Evolutionary conservation across 2,888 invertebrate genomes (phyloP), one percentile per base, ranked within the genome.

Genomic region (Incurvaria masculella): DNA sequence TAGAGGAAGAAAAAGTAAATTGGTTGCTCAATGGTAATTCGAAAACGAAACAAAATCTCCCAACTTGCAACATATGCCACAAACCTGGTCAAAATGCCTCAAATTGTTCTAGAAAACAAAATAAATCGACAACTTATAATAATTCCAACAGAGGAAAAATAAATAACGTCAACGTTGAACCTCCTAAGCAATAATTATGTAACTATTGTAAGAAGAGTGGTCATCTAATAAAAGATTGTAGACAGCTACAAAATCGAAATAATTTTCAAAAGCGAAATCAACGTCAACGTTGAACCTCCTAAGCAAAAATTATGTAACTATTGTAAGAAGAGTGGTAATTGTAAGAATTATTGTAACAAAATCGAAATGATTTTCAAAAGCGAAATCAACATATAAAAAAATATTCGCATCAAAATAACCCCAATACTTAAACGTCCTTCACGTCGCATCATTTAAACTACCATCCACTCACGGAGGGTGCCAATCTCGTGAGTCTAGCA

Each of bases 1-100:
- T 43, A 19, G 43, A 43, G 21, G 43, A 43, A 23, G 44, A 44
- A 43, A 43, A 43, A 20, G 11, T 43, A 11, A 43, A 18, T 20
- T 8, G 11, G 5, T 20, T 43, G 8, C 40, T 6, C 8, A 40
- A 44, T n/a, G n/a, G n/a, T n/a, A n/a, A n/a, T n/a, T n/a, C n/a
- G 19, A 18, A 43, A 14, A 6, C 8, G 19, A n/a, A n/a, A 19
- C 21, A 44, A 43, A 43, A 18, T 19, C 19, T n/a, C n/a, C n/a
- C n/a, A n/a, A n/a, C n/a, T n/a, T 43, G 43, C 21, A 8, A 16
- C 17, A 43, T 18, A 43, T 43, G 43, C 19, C 6, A 43, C 5
- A 43, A 43, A 43, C 10, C 43, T 8, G 43, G 43, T 19, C 43
- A 43, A 18, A 43, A 6, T 43, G 6, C 18, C 43, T 21, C 8